phyloP scores from a whole-genome alignment of 2,888 invertebrate species.

The Eupithecia dodoneata region DNA sequence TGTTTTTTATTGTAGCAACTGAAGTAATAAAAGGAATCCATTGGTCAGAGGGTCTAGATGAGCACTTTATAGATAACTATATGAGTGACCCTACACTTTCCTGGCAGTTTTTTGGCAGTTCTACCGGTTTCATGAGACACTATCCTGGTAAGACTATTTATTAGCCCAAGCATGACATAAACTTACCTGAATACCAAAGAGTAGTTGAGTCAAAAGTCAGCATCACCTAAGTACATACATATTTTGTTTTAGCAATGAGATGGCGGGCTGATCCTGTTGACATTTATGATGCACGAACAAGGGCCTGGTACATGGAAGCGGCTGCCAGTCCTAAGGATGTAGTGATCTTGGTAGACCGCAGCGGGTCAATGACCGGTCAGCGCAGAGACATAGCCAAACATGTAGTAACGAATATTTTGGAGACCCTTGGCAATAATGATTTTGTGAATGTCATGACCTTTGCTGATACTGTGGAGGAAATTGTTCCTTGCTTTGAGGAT shows the following conservation, averaged over 20 bases:
- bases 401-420: conserved; percentile 94
- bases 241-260: conserved; percentile 85
- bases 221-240: too few relatives aligned
- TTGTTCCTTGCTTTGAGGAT: conserved; percentile 95
- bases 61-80: conserved; percentile 94
- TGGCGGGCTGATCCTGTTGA: conserved; percentile 94
- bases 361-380: conserved; percentile 96
- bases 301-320: conserved; percentile 99
- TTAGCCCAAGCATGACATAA: neutral
- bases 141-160: conserved; percentile 89
- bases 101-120: conserved; percentile 99
- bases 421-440: conserved; percentile 98
- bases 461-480: conserved; percentile 90
- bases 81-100: conserved; percentile 93
- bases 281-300: conserved; percentile 96
- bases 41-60: conserved; percentile 97
- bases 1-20: conserved; percentile 82
- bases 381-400: conserved; percentile 95
- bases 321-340: conserved; percentile 98
- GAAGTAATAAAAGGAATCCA: conserved; percentile 96
- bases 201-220: too few relatives aligned
- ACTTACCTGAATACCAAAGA: too few relatives aligned
- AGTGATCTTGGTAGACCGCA: conserved; percentile 92
- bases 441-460: conserved; percentile 98
- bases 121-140: conserved; percentile 98